A percentile compares a stretch with the other conserved stretches of the same genome.
Conservation (phyloP, 2,797 vertebrate species). For the Menidia menidia region DNA sequence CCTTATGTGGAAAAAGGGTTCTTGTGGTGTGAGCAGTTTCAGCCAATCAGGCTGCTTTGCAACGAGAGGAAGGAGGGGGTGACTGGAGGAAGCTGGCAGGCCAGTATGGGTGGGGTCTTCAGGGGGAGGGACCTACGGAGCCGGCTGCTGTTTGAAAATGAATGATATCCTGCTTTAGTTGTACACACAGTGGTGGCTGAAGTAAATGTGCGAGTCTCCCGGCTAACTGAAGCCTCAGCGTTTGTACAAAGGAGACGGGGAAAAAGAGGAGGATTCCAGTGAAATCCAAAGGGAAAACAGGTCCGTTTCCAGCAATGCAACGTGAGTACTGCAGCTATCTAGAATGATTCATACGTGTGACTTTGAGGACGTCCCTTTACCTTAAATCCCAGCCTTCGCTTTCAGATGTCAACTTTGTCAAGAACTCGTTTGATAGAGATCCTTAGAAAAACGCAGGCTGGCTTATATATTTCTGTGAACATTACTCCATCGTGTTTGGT, state of each 20-base stretch:
- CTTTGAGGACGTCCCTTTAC: not conserved
- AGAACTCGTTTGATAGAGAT: not conserved
- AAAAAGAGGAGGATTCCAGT: slow-evolving; percentile 1
- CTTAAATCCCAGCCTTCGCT: not conserved
- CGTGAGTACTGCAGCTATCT: slow-evolving; percentile 68
- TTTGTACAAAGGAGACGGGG: not conserved
- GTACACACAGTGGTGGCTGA: slow-evolving; percentile 41
- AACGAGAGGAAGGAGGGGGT: not conserved
- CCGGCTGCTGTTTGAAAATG: slow-evolving; percentile 81
- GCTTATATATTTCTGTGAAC: not conserved
- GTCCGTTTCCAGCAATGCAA: slow-evolving; percentile 68
- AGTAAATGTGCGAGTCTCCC: slow-evolving; percentile 10
- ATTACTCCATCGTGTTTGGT: not conserved
- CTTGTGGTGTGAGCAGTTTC: slow-evolving; percentile 83
- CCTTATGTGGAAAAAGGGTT: slow-evolving; percentile 72
- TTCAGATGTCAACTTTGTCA: not conserved
- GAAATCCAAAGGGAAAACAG: not conserved
- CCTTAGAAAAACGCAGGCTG: not conserved
- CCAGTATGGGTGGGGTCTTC: slow-evolving; percentile 60
- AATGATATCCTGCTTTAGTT: slow-evolving; percentile 66
- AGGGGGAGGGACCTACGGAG: slow-evolving; percentile 58
- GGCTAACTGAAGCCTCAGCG: slow-evolving; percentile 11
- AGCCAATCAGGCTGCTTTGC: slow-evolving; percentile 72
- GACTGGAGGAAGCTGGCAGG: slow-evolving; percentile 32
- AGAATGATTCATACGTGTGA: not conserved